These are phyloP conservation scores for Isurus oxyrinchus DNA, from an alignment of 2,113 vertebrate species.

Conservation along the genomic window DNA sequence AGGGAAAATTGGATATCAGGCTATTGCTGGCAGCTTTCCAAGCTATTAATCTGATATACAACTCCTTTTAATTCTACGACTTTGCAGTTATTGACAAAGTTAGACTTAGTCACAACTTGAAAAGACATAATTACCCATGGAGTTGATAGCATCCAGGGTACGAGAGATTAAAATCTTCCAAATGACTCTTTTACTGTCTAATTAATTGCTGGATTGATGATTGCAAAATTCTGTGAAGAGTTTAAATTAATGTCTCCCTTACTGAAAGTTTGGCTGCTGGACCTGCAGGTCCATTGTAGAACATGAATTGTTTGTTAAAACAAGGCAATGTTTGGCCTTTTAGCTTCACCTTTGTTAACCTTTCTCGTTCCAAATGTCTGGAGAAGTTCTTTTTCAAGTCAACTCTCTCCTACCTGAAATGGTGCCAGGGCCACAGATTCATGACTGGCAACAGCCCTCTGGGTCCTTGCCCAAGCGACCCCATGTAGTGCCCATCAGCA, in stretches of 20 bases:
- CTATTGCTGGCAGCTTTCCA: background rate
- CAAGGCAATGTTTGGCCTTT: background rate
- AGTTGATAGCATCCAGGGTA: slow-evolving; percentile 27
- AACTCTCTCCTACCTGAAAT: background rate
- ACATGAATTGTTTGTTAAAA: background rate
- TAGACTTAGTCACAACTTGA: background rate
- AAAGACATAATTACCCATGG: slow-evolving; percentile 24
- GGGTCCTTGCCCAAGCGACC: background rate
- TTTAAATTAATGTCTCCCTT: background rate
- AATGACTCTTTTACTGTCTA: slow-evolving; percentile 17
- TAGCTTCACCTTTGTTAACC: background rate
- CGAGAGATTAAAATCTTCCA: slow-evolving; percentile 27
- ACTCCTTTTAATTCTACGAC: slow-evolving; percentile 21
- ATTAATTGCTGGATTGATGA: slow-evolving; percentile 41
- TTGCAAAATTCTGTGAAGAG: background rate
- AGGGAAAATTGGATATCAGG: slow-evolving; percentile 35
- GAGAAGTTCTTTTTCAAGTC: background rate
- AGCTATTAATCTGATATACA: background rate
- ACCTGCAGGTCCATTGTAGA: background rate
- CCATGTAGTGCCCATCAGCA: background rate
- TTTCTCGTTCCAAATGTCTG: background rate
- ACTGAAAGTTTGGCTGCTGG: background rate
- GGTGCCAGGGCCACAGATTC: background rate
- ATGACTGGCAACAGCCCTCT: background rate
- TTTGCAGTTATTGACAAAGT: slow-evolving; percentile 23